These are phyloP conservation scores for Sminthurinus aureus DNA, from an alignment of 2,888 invertebrate species.

Conservation along the genomic window DNA sequence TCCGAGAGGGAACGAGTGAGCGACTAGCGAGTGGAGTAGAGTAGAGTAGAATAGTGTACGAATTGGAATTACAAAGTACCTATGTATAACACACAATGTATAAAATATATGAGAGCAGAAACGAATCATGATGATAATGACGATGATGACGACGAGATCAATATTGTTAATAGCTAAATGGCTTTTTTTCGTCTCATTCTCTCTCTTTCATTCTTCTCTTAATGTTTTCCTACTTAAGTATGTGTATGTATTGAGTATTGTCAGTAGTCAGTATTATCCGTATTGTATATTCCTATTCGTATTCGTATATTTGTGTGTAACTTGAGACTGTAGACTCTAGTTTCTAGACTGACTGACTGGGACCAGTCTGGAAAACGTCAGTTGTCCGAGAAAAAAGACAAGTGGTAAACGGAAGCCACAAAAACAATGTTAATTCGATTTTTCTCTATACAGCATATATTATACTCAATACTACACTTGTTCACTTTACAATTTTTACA, in stretches of 20 bases:
- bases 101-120: not conserved
- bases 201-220: constrained; percentile 8
- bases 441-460: not conserved
- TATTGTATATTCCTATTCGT: no score
- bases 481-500: no score
- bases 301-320: not conserved
- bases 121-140: not conserved
- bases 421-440: not conserved
- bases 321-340: constrained; percentile 4
- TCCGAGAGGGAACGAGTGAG: constrained; percentile 17
- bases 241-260: not conserved
- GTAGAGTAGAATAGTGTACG: no score
- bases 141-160: constrained; percentile 31
- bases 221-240: constrained; percentile 36
- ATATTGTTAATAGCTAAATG: constrained; percentile 38
- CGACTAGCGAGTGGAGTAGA: not conserved
- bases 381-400: constrained; percentile 25
- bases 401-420: constrained; percentile 8
- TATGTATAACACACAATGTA: no score
- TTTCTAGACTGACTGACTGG: no score
- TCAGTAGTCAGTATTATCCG: no score
- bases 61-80: no score
- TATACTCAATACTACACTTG: not conserved
- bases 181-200: constrained; percentile 5
- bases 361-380: constrained; percentile 35